Conservation (phyloP, 2,113 vertebrate species). For the Corythoichthys intestinalis region DNA sequence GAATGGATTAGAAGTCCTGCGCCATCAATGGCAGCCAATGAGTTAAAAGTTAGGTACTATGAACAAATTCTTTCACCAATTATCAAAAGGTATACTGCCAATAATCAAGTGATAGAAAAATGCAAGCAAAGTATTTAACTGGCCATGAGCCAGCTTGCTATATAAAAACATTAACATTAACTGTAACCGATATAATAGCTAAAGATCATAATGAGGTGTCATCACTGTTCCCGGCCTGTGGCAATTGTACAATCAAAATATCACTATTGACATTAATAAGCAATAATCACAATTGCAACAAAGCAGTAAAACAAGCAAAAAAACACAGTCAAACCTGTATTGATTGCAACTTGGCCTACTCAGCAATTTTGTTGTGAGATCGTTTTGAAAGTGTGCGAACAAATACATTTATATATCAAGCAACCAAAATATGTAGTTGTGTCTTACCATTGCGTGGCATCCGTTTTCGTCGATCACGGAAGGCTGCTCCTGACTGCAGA, state of each 20-base stretch:
- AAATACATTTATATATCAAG: background rate
- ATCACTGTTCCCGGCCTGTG: background rate
- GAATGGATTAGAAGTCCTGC: no score
- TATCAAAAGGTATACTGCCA: no score
- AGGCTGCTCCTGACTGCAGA: conserved; percentile 94
- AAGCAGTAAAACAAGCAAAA: background rate
- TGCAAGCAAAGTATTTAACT: background rate
- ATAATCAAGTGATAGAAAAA: no score
- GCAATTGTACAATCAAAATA: background rate
- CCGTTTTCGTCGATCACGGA: conserved; percentile 93
- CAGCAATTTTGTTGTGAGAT: background rate
- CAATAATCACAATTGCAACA: background rate
- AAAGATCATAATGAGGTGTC: background rate
- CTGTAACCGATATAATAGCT: background rate
- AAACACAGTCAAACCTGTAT: background rate
- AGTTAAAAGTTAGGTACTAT: no score
- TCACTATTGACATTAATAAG: background rate
- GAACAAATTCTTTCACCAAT: no score
- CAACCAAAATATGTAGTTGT: background rate
- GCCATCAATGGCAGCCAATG: no score
- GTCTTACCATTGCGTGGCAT: conserved; percentile 78
- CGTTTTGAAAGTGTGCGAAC: background rate
- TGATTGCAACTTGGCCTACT: background rate
- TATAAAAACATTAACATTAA: background rate
- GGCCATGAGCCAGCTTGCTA: background rate